Percentiles rank a stretch among this genome's conserved stretches.
Evolutionary conservation across 2,797 vertebrate genomes (phyloP).

Genomic region (Tolypeutes matacus): DNA sequence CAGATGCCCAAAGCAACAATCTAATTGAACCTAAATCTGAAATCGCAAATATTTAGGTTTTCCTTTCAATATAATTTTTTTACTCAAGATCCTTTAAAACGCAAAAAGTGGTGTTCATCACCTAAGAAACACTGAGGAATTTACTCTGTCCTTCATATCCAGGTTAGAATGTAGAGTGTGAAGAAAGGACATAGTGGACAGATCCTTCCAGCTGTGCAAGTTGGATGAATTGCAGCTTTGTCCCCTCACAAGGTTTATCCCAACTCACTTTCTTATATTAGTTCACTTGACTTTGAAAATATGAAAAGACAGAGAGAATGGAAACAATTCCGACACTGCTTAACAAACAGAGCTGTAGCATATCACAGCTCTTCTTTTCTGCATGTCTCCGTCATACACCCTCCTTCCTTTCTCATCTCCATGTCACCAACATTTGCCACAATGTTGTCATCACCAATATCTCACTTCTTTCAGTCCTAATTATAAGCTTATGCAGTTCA

Average conservation of each 20-base stretch:
- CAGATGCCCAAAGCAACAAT: neutral
- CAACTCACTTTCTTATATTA: neutral
- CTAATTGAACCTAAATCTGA: neutral
- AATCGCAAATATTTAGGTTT: constrained; percentile 26
- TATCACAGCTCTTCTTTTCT: neutral
- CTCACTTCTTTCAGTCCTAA: constrained; percentile 44
- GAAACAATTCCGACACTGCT: neutral
- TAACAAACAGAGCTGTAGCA: neutral
- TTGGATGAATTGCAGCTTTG: neutral
- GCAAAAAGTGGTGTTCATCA: neutral
- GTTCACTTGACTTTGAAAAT: neutral
- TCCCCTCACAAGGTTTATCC: neutral
- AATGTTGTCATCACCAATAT: neutral
- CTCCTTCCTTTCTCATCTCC: neutral
- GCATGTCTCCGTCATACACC: accelerated
- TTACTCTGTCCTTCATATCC: neutral
- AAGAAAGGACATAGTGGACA: neutral
- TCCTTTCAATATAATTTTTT: neutral
- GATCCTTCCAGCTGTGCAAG: neutral
- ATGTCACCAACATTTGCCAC: neutral
- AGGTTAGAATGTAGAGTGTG: neutral
- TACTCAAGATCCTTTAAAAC: neutral
- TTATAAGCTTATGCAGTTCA: constrained; percentile 54
- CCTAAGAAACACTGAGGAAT: neutral
- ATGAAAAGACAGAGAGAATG: neutral